Percentiles rank a stretch among this genome's conserved stretches.
These are phyloP conservation scores for Terrapene triunguis DNA, from an alignment of 2,113 vertebrate species.

Conservation along the genomic window DNA sequence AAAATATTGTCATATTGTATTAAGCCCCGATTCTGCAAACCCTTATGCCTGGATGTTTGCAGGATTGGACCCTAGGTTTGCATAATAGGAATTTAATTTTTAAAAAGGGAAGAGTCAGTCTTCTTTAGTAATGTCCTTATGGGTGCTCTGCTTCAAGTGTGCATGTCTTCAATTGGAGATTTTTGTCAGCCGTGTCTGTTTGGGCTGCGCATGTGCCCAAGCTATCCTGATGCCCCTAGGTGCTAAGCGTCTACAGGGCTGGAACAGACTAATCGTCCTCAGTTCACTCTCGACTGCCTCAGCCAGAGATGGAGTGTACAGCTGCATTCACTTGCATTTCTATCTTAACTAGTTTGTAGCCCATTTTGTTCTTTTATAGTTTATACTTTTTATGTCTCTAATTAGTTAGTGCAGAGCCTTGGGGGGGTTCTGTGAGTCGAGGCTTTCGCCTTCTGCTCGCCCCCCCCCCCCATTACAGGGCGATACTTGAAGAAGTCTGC, in stretches of 20 bases:
- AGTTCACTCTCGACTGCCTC: not conserved
- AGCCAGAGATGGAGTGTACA: not conserved
- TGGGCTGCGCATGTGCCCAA: not conserved
- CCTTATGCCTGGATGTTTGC: not conserved
- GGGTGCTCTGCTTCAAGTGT: too few species aligned
- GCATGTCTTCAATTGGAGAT: too few species aligned
- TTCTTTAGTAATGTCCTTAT: too few species aligned
- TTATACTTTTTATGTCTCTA: not conserved
- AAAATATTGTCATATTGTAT: not conserved
- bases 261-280: not conserved
- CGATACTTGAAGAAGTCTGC: not conserved
- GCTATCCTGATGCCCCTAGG: not conserved
- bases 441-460: not conserved
- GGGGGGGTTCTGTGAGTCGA: not conserved
- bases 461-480: not conserved
- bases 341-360: not conserved
- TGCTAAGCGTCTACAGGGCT: not conserved
- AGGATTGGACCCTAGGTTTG: not conserved
- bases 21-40: not conserved
- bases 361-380: not conserved
- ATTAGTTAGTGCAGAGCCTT: not conserved
- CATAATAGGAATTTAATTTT: not conserved
- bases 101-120: not conserved
- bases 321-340: not conserved
- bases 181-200: too few species aligned